A percentile compares a stretch with the other conserved stretches of the same genome.
Conservation (phyloP, 2,888 invertebrate species). For the Morpho helenor region DNA sequence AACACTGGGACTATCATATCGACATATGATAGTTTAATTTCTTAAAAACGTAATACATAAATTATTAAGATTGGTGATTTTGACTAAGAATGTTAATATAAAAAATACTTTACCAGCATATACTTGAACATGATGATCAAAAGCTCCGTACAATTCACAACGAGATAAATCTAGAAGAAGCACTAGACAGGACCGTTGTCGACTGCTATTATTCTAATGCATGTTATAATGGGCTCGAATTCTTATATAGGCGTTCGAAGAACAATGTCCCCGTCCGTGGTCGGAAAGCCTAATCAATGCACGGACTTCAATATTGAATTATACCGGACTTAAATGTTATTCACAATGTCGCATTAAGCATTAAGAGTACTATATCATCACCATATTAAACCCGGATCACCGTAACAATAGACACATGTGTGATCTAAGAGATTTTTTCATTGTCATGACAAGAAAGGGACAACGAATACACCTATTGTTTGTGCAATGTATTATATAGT, state of each 20-base stretch:
- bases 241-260: slow-evolving; percentile 50
- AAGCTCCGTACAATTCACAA: slow-evolving; percentile 29
- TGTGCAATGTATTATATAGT: too few species aligned
- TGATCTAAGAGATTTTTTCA: slow-evolving; percentile 9
- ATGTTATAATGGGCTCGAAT: slow-evolving; percentile 27
- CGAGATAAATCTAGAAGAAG: slow-evolving; percentile 48
- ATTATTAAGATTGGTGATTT: too few species aligned
- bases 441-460: not conserved
- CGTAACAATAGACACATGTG: slow-evolving; percentile 31
- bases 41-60: too few species aligned
- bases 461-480: too few species aligned
- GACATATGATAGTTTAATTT: too few species aligned
- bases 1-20: too few species aligned
- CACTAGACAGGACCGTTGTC: slow-evolving; percentile 58
- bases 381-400: slow-evolving; percentile 66
- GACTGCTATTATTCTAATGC: slow-evolving; percentile 36
- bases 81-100: too few species aligned
- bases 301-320: slow-evolving; percentile 49
- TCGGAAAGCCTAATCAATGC: slow-evolving; percentile 61
- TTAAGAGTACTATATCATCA: slow-evolving; percentile 57
- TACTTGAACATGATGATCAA: slow-evolving; percentile 43
- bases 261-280: slow-evolving; percentile 55
- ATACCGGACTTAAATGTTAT: slow-evolving; percentile 43
- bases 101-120: slow-evolving; percentile 54
- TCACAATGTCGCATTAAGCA: slow-evolving; percentile 72